Evolutionary conservation across 2,888 invertebrate species (phyloP).

Genomic region (Dryobotodes eremita): DNA sequence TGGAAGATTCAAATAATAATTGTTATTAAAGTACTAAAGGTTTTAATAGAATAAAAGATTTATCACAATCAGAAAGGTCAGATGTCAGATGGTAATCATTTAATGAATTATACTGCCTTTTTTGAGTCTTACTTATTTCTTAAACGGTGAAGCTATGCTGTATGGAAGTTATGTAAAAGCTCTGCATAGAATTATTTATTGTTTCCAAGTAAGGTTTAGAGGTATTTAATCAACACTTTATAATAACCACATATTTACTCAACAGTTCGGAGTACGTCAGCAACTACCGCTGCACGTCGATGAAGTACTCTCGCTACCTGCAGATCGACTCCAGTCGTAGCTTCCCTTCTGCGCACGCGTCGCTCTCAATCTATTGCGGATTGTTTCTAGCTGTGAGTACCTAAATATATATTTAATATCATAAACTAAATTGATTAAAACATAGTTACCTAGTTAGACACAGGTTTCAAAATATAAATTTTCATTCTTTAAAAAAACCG

Average conservation of each 20-base stretch:
- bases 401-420: neutral
- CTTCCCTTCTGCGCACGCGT: constrained; percentile 95
- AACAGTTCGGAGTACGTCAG: constrained; percentile 90
- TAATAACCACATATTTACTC: constrained; percentile 17
- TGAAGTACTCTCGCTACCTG: constrained; percentile 88
- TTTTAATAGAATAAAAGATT: too few species aligned
- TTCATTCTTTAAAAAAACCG: neutral
- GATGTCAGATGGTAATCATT: too few species aligned
- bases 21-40: too few species aligned
- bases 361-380: constrained; percentile 92
- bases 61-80: too few species aligned
- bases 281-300: constrained; percentile 92
- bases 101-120: too few species aligned
- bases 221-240: neutral
- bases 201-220: neutral
- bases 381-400: constrained; percentile 92
- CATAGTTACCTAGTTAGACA: neutral
- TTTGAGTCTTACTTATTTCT: too few species aligned
- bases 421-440: neutral
- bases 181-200: neutral
- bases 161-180: too few species aligned
- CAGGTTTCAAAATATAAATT: neutral
- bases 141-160: too few species aligned
- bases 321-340: constrained; percentile 92
- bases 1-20: too few species aligned